phyloP scores from a whole-genome alignment of 2,113 vertebrate species.

The Microtus richardsoni region DNA sequence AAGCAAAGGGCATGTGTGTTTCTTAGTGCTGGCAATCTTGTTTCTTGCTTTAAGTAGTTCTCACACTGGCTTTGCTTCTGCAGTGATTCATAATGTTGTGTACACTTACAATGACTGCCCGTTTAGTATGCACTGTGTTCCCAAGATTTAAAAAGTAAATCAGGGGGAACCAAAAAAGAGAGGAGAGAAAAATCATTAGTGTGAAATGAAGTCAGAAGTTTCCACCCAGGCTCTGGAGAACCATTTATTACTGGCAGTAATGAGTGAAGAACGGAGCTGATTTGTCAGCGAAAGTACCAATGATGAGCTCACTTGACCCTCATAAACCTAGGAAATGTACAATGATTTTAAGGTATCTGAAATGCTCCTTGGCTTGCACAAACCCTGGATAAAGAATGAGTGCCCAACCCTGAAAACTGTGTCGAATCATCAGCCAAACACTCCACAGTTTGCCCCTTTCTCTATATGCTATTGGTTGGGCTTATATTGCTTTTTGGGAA shows the following conservation, averaged over 20 bases:
- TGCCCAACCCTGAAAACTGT: background rate
- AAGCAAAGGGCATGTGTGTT: background rate
- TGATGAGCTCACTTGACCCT: background rate
- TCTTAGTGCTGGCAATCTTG: background rate
- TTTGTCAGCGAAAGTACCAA: background rate
- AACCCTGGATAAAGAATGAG: background rate
- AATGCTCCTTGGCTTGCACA: background rate
- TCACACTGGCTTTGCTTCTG: background rate
- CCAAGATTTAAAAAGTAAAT: background rate
- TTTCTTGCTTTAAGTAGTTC: background rate
- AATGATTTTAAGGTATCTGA: constrained; percentile 17
- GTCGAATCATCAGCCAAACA: background rate
- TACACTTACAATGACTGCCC: background rate
- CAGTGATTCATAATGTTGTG: background rate
- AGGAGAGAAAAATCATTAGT: background rate
- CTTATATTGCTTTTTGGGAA: background rate
- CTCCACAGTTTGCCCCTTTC: background rate
- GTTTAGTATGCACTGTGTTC: background rate
- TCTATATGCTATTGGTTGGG: background rate
- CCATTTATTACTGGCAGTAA: background rate
- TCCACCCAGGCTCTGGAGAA: background rate
- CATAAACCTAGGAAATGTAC: background rate
- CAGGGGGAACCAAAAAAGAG: background rate
- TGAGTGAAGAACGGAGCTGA: background rate
- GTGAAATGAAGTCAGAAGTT: constrained; percentile 34